Percentiles rank a stretch among this genome's conserved stretches.
These are phyloP conservation scores for Stictocephala bisonia DNA, from an alignment of 2,888 invertebrate species.

Conservation along the genomic window DNA sequence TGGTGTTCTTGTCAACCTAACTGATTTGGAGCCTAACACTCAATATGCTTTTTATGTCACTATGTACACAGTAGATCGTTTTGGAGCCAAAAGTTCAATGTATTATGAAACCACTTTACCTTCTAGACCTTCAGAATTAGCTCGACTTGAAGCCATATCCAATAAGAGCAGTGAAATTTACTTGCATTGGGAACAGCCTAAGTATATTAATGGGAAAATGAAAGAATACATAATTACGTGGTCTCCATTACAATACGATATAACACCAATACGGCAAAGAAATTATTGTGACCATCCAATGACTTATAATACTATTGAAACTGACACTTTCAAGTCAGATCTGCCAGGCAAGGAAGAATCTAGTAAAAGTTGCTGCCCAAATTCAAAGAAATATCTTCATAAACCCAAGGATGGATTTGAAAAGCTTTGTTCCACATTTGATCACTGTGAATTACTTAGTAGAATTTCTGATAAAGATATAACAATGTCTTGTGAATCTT, in stretches of 20 bases:
- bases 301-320: not conserved
- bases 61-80: constrained; percentile 68
- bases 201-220: constrained; percentile 70
- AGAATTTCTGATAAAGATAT: constrained; percentile 1
- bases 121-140: constrained; percentile 63
- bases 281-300: constrained; percentile 38
- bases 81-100: constrained; percentile 66
- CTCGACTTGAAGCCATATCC: constrained; percentile 62
- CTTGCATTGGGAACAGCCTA: constrained; percentile 71
- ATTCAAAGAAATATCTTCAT: constrained; percentile 3
- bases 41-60: constrained; percentile 81
- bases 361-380: constrained; percentile 6
- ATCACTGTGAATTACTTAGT: not conserved
- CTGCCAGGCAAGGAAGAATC: constrained; percentile 2
- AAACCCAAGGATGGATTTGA: constrained; percentile 38
- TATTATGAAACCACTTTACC: constrained; percentile 66
- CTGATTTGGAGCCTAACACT: constrained; percentile 73
- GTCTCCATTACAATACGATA: constrained; percentile 60
- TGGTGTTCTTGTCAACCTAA: constrained; percentile 57
- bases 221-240: constrained; percentile 68
- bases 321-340: not conserved
- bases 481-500: constrained; percentile 10
- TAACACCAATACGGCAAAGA: constrained; percentile 62
- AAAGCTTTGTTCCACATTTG: constrained; percentile 8
- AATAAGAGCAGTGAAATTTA: constrained; percentile 64